Conservation (phyloP, 2,113 vertebrate species). For the Zosterops hypoxanthus region DNA sequence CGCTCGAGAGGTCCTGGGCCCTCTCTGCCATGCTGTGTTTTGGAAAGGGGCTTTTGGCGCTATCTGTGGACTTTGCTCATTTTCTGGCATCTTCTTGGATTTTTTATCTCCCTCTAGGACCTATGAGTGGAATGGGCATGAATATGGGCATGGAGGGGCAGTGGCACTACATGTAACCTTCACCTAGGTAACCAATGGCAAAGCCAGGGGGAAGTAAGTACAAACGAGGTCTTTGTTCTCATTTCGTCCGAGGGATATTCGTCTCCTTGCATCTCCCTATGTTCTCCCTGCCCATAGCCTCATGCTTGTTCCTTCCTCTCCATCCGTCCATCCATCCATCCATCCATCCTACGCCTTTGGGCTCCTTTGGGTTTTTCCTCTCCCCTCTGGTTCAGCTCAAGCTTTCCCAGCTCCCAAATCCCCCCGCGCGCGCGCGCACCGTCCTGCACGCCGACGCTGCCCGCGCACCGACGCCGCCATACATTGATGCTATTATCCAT, state of each 20-base stretch:
- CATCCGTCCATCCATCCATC: constrained; percentile 27
- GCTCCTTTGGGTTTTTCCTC: constrained; percentile 63
- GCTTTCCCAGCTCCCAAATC: constrained; percentile 72
- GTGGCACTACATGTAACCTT: constrained; percentile 99
- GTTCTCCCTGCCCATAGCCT: constrained; percentile 83
- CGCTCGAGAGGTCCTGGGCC: constrained; percentile 26
- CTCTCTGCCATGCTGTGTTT: constrained; percentile 61
- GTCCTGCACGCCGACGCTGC: constrained; percentile 57
- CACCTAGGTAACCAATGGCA: constrained; percentile 92
- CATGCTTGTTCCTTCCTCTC: constrained; percentile 81
- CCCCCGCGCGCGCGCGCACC: constrained; percentile 51
- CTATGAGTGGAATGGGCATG: constrained; percentile 99
- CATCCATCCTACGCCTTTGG: constrained; percentile 56
- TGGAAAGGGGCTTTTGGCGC: constrained; percentile 81
- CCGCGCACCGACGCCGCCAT: constrained; percentile 75
- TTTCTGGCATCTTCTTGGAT: constrained; percentile 84
- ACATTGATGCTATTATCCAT: constrained; percentile 79
- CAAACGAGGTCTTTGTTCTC: constrained; percentile 80
- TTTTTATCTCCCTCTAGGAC: constrained; percentile 92
- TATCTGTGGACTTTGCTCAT: constrained; percentile 87
- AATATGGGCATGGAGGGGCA: constrained; percentile 99
- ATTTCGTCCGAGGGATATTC: constrained; percentile 76
- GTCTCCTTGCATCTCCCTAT: constrained; percentile 75
- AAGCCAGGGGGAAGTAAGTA: constrained; percentile 99
- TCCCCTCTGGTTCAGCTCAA: constrained; percentile 66